Evolutionary conservation across 2,797 vertebrate genomes (phyloP), one percentile per base, ranked within the genome.

Genomic region (Tapirus indicus): DNA sequence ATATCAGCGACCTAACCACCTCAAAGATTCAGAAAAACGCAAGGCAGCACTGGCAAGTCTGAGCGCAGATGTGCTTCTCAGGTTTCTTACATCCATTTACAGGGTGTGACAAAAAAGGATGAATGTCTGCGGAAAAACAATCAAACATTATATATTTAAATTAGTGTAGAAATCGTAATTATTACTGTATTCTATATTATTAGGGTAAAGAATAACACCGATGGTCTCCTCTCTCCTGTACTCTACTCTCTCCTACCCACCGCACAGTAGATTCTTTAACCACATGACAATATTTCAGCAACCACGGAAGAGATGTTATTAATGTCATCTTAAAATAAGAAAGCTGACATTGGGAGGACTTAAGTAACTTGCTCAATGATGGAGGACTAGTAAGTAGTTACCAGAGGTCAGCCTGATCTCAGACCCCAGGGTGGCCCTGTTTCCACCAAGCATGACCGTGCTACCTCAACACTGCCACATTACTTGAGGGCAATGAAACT

Each of bases 291-390:
- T 62, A 56, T 29, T 54, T 82, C 56, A 44, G 68, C 60, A 75
- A 62, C 80, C 27, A 72, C 20, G 0, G 62, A 49, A 52, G 27
- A 60, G 12, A 54, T 54, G 5, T 12, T 11, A 11, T 41, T 35
- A 77, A 93, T 71, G 62, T 41, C 16, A 62, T 23, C 41, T 92
- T 62, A 72, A 85, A 47, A 20, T 47, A 91, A 93, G 79, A 72
- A 74, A 54, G 72, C n/a, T 62, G 66, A 74, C 64, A n/a, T 0
- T 13, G 29, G 47, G 25, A 41, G 12, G 95, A 52, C 4, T 35
- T 85, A 69, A 44, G 2, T 27, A 87, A 66, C 13, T 66, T 52
- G 56, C 32, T 35, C 69, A 38, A 78, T 20, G 44, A 78, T 2
- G 18, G 47, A 97, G 56, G 2, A 32, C 58, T 66, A 29, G 25